These are phyloP conservation scores for Micromys minutus DNA, from an alignment of 2,113 vertebrate species.

Conservation along the genomic window DNA sequence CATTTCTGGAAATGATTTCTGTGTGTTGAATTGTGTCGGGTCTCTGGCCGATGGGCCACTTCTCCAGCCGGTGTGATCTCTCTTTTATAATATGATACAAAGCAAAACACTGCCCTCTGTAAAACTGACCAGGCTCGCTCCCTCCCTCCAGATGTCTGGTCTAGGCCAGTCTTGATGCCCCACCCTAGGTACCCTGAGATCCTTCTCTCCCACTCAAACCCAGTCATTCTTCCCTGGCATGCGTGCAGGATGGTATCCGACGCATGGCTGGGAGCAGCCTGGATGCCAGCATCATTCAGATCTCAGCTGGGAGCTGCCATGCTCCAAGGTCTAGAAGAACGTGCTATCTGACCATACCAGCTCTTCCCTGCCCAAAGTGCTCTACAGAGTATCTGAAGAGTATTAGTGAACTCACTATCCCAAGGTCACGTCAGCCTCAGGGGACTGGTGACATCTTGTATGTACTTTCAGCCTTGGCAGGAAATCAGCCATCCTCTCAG, in stretches of 20 bases:
- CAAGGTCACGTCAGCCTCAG: neutral
- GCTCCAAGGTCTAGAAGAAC: neutral
- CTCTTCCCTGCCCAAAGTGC: neutral
- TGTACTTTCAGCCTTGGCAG: neutral
- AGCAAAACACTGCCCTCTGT: neutral
- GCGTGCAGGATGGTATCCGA: neutral
- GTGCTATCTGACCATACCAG: neutral
- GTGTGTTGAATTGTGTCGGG: slow-evolving; percentile 16
- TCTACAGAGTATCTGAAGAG: neutral
- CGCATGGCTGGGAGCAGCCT: neutral
- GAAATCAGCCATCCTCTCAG: neutral
- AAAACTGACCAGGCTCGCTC: neutral
- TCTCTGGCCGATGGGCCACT: slow-evolving; percentile 32
- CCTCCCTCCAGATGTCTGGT: neutral
- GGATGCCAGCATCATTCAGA: neutral
- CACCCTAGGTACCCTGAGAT: neutral
- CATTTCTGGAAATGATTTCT: slow-evolving; percentile 53
- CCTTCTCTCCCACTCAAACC: neutral
- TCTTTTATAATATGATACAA: slow-evolving; percentile 5
- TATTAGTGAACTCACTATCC: neutral
- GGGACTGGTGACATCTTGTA: neutral
- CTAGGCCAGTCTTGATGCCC: neutral
- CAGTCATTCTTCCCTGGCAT: neutral
- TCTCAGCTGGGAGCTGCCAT: neutral
- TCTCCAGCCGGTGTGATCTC: neutral